phyloP scores from a whole-genome alignment of 1,140 invertebrate species.

The Eubasilissa regina region DNA sequence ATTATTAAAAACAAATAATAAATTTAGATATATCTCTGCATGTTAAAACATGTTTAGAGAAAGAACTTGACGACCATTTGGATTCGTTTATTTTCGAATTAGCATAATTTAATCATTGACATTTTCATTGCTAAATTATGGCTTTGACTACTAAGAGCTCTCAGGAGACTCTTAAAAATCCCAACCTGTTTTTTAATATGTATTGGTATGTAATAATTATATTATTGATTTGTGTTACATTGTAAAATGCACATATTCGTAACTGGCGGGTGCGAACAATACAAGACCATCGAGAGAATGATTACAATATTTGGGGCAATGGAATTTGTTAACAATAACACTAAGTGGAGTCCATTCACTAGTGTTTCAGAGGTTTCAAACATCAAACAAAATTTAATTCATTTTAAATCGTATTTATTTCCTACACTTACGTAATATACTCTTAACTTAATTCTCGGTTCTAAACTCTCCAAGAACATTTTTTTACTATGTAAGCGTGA shows the following conservation, averaged over 20 bases:
- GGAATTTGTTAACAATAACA: slow-evolving; percentile 51
- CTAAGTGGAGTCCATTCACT: slow-evolving; percentile 23
- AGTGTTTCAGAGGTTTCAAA: slow-evolving; percentile 8
- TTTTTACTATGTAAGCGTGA: no score
- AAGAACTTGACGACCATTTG: neutral
- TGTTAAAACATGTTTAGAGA: neutral
- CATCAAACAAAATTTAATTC: neutral
- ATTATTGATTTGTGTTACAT: slow-evolving; percentile 11
- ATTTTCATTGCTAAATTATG: neutral
- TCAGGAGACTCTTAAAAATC: slow-evolving; percentile 10
- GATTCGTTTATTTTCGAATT: no score
- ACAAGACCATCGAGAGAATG: slow-evolving; percentile 51
- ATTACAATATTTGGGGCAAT: slow-evolving; percentile 54
- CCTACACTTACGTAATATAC: no score
- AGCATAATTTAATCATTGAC: neutral
- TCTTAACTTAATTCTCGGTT: no score
- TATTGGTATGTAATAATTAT: slow-evolving; percentile 13
- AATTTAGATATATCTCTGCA: neutral
- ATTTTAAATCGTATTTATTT: no score
- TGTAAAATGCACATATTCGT: slow-evolving; percentile 3
- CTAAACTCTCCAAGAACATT: no score
- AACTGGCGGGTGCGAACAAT: slow-evolving; percentile 43
- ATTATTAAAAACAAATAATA: no score
- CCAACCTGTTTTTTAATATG: neutral
- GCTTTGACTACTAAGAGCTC: neutral